Evolutionary conservation across 2,888 invertebrate genomes (phyloP).

Genomic region (Branchellion lobata): DNA sequence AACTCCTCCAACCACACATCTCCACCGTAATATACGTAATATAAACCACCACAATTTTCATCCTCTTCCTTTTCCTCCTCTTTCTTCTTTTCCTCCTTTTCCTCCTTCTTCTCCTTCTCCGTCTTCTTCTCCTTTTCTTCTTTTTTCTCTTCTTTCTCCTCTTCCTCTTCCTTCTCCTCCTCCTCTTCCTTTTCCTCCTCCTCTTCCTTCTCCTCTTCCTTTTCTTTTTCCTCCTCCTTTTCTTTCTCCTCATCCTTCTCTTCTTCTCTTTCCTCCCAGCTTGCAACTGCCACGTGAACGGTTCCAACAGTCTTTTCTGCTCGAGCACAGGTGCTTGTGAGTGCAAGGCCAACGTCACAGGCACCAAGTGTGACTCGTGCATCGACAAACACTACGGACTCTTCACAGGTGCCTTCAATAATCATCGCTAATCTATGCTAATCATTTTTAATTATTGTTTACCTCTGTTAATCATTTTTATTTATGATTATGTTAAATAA

Average conservation of each 20-base stretch:
- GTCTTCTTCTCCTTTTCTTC: no score
- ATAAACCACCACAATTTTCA: neutral
- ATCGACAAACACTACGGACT: slow-evolving; percentile 54
- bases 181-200: no score
- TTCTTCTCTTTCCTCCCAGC: slow-evolving; percentile 46
- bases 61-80: neutral
- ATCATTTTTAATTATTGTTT: neutral
- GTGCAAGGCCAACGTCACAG: slow-evolving; percentile 53
- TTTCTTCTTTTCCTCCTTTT: no score
- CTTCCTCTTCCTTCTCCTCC: no score
- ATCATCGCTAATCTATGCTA: no score
- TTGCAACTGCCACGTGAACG: slow-evolving; percentile 52
- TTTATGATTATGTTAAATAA: no score
- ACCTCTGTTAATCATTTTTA: no score
- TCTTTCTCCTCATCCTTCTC: no score
- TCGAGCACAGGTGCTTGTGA: slow-evolving; percentile 52
- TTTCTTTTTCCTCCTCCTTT: no score
- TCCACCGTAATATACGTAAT: neutral
- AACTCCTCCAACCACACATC: neutral
- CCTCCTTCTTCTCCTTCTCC: no score
- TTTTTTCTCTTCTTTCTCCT: no score
- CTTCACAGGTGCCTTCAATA: slow-evolving; percentile 49
- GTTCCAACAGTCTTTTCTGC: slow-evolving; percentile 52
- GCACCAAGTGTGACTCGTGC: slow-evolving; percentile 53
- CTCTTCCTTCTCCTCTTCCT: no score